Conservation (phyloP, 2,113 vertebrate genomes). For the rabbit (Oryctolagus cuniculus) region mOryCun1.1 NC_091439.1:101625501-101626000, state of each 20-base stretch:
- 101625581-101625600: neutral
- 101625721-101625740: neutral
- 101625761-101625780: neutral
- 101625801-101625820: neutral
- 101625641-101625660: constrained; percentile 19
- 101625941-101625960: neutral
- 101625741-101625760: neutral
- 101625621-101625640: neutral
- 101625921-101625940: neutral
- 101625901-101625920: neutral
- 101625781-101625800: neutral
- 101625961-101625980: neutral
- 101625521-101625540: too few species aligned
- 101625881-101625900: neutral
- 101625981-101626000: neutral
- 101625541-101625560: neutral
- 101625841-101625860: neutral
- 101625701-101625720: neutral
- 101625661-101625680: neutral
- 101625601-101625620: neutral
- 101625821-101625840: neutral
- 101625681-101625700: neutral
- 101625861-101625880: neutral
- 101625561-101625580: neutral
- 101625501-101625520: too few species aligned